phyloP scores from a whole-genome alignment of 2,797 vertebrate genomes.

The Pyrrhura leucotis region DNA sequence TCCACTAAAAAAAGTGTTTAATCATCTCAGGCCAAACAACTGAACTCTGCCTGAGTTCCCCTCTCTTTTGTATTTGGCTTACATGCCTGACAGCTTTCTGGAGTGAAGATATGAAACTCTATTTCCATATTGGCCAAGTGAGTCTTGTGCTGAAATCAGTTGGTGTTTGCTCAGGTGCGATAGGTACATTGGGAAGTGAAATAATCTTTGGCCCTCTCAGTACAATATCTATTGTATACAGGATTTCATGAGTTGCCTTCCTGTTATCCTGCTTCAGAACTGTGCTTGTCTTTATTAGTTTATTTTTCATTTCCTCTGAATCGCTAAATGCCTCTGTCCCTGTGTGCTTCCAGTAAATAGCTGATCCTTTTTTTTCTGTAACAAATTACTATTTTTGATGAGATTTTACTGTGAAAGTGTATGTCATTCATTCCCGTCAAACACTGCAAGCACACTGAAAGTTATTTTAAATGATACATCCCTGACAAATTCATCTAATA shows the following conservation, averaged over 20 bases:
- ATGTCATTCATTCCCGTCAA: not conserved
- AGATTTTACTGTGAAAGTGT: not conserved
- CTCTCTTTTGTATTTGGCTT: not conserved
- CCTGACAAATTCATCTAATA: not conserved
- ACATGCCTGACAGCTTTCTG: not conserved
- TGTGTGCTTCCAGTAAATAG: not conserved
- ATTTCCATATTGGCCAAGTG: not conserved
- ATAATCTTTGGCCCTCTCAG: not conserved
- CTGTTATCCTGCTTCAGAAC: not conserved
- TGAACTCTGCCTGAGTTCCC: not conserved
- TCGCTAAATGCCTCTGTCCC: not conserved
- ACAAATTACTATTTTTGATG: not conserved
- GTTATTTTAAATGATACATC: not conserved
- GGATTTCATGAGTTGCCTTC: slow-evolving; percentile 11
- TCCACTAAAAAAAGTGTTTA: not conserved
- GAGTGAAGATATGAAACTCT: not conserved
- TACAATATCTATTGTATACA: slow-evolving; percentile 5
- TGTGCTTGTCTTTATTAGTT: not conserved
- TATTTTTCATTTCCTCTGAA: not conserved
- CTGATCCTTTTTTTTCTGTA: not conserved
- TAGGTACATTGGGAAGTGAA: slow-evolving; percentile 26
- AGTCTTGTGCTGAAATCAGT: not conserved
- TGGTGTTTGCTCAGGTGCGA: slow-evolving; percentile 7
- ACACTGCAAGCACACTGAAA: not conserved
- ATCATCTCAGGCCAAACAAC: not conserved